Evolutionary conservation across 2,113 vertebrate genomes (phyloP), one percentile per base, ranked within the genome.

Genomic region (Dissostichus mawsoni): DNA sequence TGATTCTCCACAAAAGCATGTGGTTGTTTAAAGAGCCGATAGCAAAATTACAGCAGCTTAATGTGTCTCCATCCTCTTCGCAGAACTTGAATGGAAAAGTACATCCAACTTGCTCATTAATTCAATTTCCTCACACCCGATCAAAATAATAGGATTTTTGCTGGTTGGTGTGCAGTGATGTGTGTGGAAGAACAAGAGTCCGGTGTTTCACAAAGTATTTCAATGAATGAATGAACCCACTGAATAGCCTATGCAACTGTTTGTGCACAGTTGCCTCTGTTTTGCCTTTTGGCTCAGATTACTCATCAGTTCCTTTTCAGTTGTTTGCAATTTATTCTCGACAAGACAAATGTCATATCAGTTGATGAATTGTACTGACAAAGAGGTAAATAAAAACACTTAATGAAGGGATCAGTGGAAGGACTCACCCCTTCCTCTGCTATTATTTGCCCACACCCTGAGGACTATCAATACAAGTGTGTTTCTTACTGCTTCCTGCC

Each of bases 121-220:
- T 86, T 91, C 82, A 74, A 93, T 92, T 89, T 66, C 44, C 29
- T 77, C 8, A 86, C 85, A 86, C 76, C 74, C 52, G 16, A 88
- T 91, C 89, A 91, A 76, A 92, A 84, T 80, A 87, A 92, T 70
- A 82, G 78, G 80, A 84, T 85, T 76, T 76, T 78, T 83, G 78
- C 69, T 6, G 51, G 29, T 50, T 51, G n/a, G 53, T 53, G 76
- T 85, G 83, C 69, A 80, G 55, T 45, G 63, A 78, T 77, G 81
- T 81, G 75, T 80, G 82, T 1, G 13, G 47, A 71, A 0, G 81
- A 89, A 92, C 89, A 90, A 89, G 68, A 64, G 18, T 25, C 64
- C 79, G 87, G 83, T 92, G 88, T 92, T 85, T 66, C 61, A 5
- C 16, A 13, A 14, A 25, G 55, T 65, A 20, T 73, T 51, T 52